Evolutionary conservation across 2,888 invertebrate species (phyloP), one percentile per base, ranked within the genome.

Genomic region (Aspidiotus rigidus): DNA sequence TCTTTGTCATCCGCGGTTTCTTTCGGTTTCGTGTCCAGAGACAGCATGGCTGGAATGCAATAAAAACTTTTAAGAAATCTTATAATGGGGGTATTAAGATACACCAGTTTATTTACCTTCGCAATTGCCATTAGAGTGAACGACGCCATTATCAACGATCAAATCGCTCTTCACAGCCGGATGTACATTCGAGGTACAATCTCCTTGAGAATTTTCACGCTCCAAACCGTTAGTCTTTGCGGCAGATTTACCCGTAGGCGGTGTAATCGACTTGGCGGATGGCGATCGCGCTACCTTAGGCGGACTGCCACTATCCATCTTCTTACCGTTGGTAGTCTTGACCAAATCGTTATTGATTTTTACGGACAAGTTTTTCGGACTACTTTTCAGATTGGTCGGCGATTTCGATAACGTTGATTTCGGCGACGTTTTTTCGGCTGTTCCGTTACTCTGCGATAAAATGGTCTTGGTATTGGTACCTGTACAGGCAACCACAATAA

Each of bases 271-370:
- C 39, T 69, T 69, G 2, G 56, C 62, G 3, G 69, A 69, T 9
- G 69, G 57, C 40, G 62, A 62, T n/a, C 69, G 69, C 10, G 49
- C 42, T 42, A 69, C 57, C 61, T 69, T 69, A n/a, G 69, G 61
- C 41, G 62, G 62, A 55, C 69, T 62, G 7, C 62, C 57, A 55
- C 62, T 62, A 44, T 69, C 69, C 67, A 67, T 67, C 49, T 67
- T 66, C 28, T 40, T 28, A 10, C 57, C 57, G n/a, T 11, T 39
- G 28, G 28, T 28, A 9, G 16, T 63, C 49, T 66, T 66, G 11
- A 16, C 59, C 11, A 44, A 15, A 49, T 44, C 66, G 44, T 42
- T 59, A 2, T 8, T 39, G 10, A 7, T 59, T 28, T 28, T 28
- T 1, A 28, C 39, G 28, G 39, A 13, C 17, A 13, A 7, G 13